Evolutionary conservation across 53 echinoderm and acorn worm genomes (phyloP), one percentile per base, ranked within the genome.

Genomic region (Holothuria leucospilota): DNA sequence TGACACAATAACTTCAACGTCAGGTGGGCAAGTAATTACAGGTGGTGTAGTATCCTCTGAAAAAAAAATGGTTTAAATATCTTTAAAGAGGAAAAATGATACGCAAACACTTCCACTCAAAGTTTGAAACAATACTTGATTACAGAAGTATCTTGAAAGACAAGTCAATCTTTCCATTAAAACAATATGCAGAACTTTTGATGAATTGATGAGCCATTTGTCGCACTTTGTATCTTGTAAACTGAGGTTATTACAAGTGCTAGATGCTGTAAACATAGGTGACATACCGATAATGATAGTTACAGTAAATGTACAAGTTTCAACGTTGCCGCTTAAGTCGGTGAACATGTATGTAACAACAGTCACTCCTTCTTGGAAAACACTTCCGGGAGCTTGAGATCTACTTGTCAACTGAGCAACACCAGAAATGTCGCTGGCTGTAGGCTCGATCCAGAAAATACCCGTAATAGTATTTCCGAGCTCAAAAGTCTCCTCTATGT

Each of bases 361-460:
- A 25, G 68, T 68, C 6, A 20, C 29, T 68, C 68, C 34, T 68
- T 68, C 29, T 28, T 4, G 29, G 68, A 68, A 29, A 4, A 28
- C 68, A 28, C 14, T 72, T 39, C 72, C 72, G 18, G 72, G 21
- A 14, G 39, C n/a, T 46, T 72, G 56, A 71, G 42, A 51, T 16
- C 68, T 81, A 30, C 9, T 20, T 24, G 56, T 21, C 23, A 82
- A 56, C 13, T 5, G 56, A 13, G 41, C 83, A 58, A 30, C 63
- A 69, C 84, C 87, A 40, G 90, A 90, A 77, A 89, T 87, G 62
- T 93, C 90, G 16, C 74, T 84, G 30, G 88, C 92, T 28, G 75
- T 86, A 28, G 92, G 88, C 81, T 86, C 82, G 2, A 71, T 20
- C 68, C 82, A 92, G 74, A 23, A 14, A 51, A 88, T 53, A 8